Evolutionary conservation across 2,797 vertebrate species (phyloP).

Genomic region (Chloroceryle inda): DNA sequence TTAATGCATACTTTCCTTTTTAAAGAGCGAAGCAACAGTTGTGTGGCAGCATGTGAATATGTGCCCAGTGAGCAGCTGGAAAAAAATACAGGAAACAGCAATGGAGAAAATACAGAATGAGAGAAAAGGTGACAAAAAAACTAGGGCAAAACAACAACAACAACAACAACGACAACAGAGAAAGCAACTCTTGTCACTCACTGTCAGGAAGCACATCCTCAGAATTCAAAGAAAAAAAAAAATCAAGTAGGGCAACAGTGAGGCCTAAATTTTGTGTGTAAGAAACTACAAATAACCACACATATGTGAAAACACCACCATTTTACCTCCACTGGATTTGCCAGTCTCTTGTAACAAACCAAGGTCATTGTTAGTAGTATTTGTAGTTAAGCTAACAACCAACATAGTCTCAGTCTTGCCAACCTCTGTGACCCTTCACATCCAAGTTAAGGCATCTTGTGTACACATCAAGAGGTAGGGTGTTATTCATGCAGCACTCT

Average conservation of each 20-base stretch:
- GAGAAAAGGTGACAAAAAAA: neutral
- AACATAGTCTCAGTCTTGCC: neutral
- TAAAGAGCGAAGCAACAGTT: conserved; percentile 28
- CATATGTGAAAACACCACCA: neutral
- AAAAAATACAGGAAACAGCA: conserved; percentile 17
- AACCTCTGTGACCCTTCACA: neutral
- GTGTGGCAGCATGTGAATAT: neutral
- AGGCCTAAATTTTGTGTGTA: neutral
- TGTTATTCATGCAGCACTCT: neutral
- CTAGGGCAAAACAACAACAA: neutral
- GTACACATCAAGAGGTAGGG: no score
- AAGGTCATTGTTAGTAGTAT: neutral
- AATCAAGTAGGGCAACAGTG: neutral
- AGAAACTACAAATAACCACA: neutral
- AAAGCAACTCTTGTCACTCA: neutral
- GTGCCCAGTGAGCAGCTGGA: neutral
- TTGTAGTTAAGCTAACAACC: neutral
- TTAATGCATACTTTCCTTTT: conserved; percentile 43
- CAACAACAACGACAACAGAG: neutral
- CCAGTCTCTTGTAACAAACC: neutral
- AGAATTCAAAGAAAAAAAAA: conserved; percentile 37
- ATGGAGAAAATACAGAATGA: neutral
- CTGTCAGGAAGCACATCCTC: conserved; percentile 21
- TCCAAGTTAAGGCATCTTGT: neutral
- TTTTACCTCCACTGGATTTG: neutral